Percentiles rank a stretch among this genome's conserved stretches.
Evolutionary conservation across 2,888 invertebrate genomes (phyloP).

Genomic region (Callyntrura guangdongensis): DNA sequence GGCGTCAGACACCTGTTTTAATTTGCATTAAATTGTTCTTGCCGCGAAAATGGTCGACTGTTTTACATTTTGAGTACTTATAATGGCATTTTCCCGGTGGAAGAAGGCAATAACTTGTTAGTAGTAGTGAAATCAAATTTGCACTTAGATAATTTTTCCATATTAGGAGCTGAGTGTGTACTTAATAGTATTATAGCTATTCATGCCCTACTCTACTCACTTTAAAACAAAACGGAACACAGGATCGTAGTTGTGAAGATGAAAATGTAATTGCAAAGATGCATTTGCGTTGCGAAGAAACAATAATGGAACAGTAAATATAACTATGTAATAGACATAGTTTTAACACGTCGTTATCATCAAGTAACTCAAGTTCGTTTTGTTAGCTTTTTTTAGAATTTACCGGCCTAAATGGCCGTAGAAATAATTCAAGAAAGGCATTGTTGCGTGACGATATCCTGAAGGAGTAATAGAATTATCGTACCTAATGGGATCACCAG

Average conservation of each 20-base stretch:
- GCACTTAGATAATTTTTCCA: neutral
- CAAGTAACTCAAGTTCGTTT: neutral
- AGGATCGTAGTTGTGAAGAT: neutral
- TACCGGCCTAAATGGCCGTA: conserved; percentile 10
- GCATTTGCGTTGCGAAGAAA: neutral
- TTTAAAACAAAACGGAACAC: neutral
- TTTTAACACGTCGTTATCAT: neutral
- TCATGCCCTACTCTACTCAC: neutral
- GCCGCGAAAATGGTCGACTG: conserved; percentile 1
- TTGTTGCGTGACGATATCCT: conserved; percentile 4
- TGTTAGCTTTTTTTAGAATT: neutral
- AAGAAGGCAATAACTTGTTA: neutral
- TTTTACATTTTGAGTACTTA: neutral
- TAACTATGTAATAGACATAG: neutral
- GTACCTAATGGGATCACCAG: conserved; percentile 80
- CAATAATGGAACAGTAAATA: neutral
- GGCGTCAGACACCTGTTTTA: too few species aligned
- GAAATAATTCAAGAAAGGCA: conserved; percentile 13
- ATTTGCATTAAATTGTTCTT: neutral
- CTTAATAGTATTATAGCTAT: neutral
- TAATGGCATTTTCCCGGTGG: neutral
- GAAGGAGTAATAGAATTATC: conserved; percentile 56
- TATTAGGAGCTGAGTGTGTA: neutral
- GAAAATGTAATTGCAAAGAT: neutral
- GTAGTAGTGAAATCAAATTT: neutral